These are phyloP conservation scores for Calidris pygmaea DNA, from an alignment of 2,113 vertebrate species.

Conservation along the genomic window DNA sequence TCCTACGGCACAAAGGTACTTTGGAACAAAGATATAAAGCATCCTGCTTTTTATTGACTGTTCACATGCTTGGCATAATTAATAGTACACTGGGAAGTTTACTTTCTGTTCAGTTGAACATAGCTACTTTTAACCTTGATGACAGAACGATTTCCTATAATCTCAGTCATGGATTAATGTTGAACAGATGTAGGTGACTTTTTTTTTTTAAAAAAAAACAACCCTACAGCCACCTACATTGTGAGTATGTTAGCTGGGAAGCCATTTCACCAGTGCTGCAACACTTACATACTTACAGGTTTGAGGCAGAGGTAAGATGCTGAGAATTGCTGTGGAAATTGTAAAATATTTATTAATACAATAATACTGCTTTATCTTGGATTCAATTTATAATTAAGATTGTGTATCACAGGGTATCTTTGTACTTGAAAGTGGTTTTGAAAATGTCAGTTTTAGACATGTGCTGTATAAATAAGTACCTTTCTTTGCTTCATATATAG, in stretches of 20 bases:
- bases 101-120: constrained; percentile 47
- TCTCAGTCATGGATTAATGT: constrained; percentile 41
- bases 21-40: constrained; percentile 50
- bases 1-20: constrained; percentile 50
- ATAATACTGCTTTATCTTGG: background rate
- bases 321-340: background rate
- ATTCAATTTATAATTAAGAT: background rate
- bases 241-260: constrained; percentile 8
- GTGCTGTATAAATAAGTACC: background rate
- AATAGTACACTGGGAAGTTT: constrained; percentile 42
- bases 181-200: constrained; percentile 32
- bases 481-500: background rate
- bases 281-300: background rate
- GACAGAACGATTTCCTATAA: constrained; percentile 56
- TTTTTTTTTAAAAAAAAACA: background rate
- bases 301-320: constrained; percentile 10
- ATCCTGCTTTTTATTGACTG: constrained; percentile 34
- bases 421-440: background rate
- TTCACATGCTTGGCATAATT: constrained; percentile 41
- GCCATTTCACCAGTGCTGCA: background rate
- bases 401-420: background rate
- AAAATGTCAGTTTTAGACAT: background rate
- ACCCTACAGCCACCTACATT: background rate
- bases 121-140: constrained; percentile 67
- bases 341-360: background rate